Base-by-base conservation (phyloP, 2,113 vertebrate species). In the Corvus moneduloides region DNA sequence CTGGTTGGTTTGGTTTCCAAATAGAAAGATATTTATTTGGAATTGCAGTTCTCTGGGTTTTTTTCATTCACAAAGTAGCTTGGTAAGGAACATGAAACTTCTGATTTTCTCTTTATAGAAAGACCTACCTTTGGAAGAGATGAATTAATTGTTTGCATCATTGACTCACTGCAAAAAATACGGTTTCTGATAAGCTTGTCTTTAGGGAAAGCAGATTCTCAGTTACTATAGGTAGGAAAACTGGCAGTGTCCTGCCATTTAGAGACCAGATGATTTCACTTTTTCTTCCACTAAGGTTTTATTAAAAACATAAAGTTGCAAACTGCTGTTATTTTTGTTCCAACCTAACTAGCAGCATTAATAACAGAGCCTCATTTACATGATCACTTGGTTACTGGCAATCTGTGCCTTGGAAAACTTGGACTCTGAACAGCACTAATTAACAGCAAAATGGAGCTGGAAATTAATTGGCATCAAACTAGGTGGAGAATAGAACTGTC, bases 391-490 rank as follows among this genome's bases (percentile, higher is more conserved):
- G 78, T 83, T 90, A 88, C 71, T 80, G 75, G 66, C 94, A 92
- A 86, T 92, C 89, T 94, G 89, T 64, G 48, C 87, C 81, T 93
- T 94, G 84, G 67, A 94, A 92, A 89, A 81, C 66, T 83, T 93
- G 91, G 67, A 74, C 55, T 77, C 71, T 77, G n/a, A 93, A 83
- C 75, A 95, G 68, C 56, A 75, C 83, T 95, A 94, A 97, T 91
- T 96, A 96, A 88, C 67, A 92, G 76, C n/a, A 89, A 79, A 96
- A 89, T 83, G 48, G 87, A 85, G 79, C 59, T 4, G 52, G 92
- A 93, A 97, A 90, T 84, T 96, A 96, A 93, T 90, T 97, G 83
- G 72, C 90, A 74, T 92, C 86, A 81, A 37, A 90, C 72, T 78
- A 81, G 35, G 48, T 84, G 72, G 44, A 84, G 64, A 91, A 67